Conservation (phyloP, 1,140 invertebrate genomes). For the Trypoxylus dichotomus region DNA sequence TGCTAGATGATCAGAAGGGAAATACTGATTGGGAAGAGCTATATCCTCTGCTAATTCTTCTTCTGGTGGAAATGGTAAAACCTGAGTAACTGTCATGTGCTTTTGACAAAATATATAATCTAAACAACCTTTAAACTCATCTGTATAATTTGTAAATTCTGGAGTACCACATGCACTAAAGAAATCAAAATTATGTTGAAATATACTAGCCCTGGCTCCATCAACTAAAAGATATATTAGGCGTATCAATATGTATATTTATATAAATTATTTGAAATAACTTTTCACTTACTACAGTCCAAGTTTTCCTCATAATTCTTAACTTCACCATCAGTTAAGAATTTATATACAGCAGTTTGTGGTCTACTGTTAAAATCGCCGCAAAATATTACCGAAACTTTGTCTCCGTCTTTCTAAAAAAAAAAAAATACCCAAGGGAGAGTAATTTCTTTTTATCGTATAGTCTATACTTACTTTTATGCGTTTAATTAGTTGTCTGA, state of each 20-base stretch:
- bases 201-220: background rate
- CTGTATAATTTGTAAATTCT: constrained; percentile 84
- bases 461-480: constrained; percentile 51
- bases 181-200: constrained; percentile 62
- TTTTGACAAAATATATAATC: constrained; percentile 91
- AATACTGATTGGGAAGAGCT: constrained; percentile 82
- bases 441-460: background rate
- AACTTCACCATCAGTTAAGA: constrained; percentile 69
- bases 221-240: constrained; percentile 12
- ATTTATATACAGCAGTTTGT: constrained; percentile 75
- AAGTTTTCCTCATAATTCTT: constrained; percentile 36
- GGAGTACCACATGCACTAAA: constrained; percentile 75
- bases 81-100: constrained; percentile 65
- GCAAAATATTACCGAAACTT: constrained; percentile 70
- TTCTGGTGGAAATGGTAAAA: constrained; percentile 76
- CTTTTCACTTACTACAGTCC: constrained; percentile 39
- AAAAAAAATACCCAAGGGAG: constrained; percentile 39
- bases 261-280: constrained; percentile 29
- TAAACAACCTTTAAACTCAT: constrained; percentile 80
- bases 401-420: constrained; percentile 57
- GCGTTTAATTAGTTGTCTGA: constrained; percentile 57
- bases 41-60: constrained; percentile 71
- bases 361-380: constrained; percentile 88
- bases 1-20: constrained; percentile 92
- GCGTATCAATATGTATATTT: background rate